Evolutionary conservation across 2,113 vertebrate species (phyloP).

Genomic region (Micromys minutus): DNA sequence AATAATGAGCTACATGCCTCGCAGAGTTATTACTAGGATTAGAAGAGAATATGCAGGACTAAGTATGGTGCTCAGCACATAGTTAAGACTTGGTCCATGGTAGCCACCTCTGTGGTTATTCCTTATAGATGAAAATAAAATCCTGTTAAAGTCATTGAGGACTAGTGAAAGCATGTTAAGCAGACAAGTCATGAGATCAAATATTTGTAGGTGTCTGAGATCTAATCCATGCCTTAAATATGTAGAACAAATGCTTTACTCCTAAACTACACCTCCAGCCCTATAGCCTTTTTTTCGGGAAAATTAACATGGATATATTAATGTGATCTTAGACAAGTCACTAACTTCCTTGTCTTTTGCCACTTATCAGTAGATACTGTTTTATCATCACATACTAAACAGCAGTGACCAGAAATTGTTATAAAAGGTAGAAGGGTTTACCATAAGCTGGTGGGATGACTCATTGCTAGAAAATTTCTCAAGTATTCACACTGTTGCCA

Average conservation of each 20-base stretch:
- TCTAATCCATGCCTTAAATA: background rate
- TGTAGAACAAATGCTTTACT: background rate
- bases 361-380: constrained; percentile 39
- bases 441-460: background rate
- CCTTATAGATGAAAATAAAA: constrained; percentile 39
- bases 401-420: constrained; percentile 6
- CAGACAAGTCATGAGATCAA: background rate
- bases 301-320: constrained; percentile 25
- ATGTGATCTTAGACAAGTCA: constrained; percentile 57
- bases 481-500: background rate
- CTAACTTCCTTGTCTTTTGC: constrained; percentile 58
- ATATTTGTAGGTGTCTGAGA: background rate
- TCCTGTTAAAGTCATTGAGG: background rate
- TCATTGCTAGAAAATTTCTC: background rate
- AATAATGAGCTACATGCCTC: background rate
- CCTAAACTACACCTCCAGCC: background rate
- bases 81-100: constrained; percentile 22
- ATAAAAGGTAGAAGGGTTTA: background rate
- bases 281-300: background rate
- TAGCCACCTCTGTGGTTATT: constrained; percentile 13
- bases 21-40: constrained; percentile 43
- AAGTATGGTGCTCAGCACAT: background rate
- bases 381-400: constrained; percentile 46
- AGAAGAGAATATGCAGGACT: background rate
- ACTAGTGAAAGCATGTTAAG: constrained; percentile 42